These are phyloP conservation scores for Callithrix jacchus DNA, from an alignment of 2,113 vertebrate genomes.

Conservation along the genomic window DNA sequence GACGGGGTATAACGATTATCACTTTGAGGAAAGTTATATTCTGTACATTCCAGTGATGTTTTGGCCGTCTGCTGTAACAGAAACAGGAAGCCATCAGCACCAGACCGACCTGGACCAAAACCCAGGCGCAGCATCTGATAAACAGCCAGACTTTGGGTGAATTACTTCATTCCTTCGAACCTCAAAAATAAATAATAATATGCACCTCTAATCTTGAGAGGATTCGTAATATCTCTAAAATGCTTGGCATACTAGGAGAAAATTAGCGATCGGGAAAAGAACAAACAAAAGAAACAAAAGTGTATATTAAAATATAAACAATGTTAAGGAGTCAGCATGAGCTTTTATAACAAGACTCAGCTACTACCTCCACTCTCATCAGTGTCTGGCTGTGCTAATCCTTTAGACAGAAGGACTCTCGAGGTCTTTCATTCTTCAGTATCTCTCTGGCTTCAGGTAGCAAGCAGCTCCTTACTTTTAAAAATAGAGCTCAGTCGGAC, in stretches of 20 bases:
- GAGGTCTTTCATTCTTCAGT: background rate
- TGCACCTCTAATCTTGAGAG: background rate
- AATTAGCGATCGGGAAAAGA: background rate
- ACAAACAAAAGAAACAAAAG: background rate
- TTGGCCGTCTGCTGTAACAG: background rate
- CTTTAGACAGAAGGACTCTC: background rate
- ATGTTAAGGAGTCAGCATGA: background rate
- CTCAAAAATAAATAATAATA: background rate
- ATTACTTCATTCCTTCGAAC: background rate
- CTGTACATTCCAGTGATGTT: background rate
- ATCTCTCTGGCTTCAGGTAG: background rate
- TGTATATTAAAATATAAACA: background rate
- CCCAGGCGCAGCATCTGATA: background rate
- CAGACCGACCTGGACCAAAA: background rate
- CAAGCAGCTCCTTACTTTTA: background rate
- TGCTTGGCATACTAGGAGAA: background rate
- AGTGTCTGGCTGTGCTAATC: background rate
- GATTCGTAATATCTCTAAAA: background rate
- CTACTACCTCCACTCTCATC: background rate
- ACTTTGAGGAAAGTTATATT: background rate
- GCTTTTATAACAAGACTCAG: background rate
- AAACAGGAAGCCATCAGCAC: background rate
- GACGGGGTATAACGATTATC: background rate
- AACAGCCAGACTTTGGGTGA: background rate
- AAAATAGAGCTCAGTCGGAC: background rate